Base-by-base conservation (phyloP, 2,113 vertebrate species). In the Malurus melanocephalus region DNA sequence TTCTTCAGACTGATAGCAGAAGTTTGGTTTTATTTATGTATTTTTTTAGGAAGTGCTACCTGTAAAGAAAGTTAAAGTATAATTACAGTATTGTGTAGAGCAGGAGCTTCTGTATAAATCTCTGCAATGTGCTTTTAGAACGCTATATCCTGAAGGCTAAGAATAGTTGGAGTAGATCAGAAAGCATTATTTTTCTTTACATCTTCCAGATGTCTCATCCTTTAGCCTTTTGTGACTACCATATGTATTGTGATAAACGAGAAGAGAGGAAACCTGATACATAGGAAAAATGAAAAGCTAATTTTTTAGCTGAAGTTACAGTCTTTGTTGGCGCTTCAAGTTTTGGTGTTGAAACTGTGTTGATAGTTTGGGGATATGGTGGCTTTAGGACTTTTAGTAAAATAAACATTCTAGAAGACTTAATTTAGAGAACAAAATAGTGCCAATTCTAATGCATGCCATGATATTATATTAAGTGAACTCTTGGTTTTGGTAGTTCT, bases 321-420 rank as follows among this genome's bases (percentile, higher is more conserved):
- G 3, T 45, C 56, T 89, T 64, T 15, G 8, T 38, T 90, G 60
- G 33, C 12, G 32, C 68, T 90, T 80, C 30, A 73, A 40, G 16
- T 18, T 45, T 82, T 1, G 0, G 7, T 76, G 14, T 85, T 76
- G 53, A 43, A 11, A 51, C 7, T 20, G 7, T 35, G n/a, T 20
- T 77, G 15, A 7, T 52, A 1, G 0, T 27, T 46, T 66, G 1
- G 3, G 33, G 10, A 5, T 18, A 7, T 65, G 24, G 27, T 5
- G 1, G n/a, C 18, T 69, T 45, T 68, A 69, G 48, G 43, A 35
- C 27, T 64, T 17, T n/a, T 40, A 16, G 9, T 78, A 68, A 81
- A 88, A 43, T 53, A 67, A 33, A 17, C 6, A 2, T 65, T 64
- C 27, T 79, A 20, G 51, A 79, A 62, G 27, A 49, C 17, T 12